phyloP scores from a whole-genome alignment of 2,888 invertebrate species.

The Charanyca ferruginea region DNA sequence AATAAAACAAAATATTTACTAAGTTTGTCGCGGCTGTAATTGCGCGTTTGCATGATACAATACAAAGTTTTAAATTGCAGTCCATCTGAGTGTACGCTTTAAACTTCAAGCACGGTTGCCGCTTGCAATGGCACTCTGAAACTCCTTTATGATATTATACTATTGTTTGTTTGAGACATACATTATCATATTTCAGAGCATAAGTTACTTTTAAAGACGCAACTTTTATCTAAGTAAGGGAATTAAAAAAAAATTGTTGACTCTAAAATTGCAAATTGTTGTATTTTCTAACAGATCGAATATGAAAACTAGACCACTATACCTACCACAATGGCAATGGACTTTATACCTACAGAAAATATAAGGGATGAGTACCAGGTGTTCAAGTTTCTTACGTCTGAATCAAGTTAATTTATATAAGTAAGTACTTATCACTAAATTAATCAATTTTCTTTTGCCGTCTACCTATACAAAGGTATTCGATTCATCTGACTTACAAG shows the following conservation, averaged over 20 bases:
- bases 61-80: constrained; percentile 35
- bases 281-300: background rate
- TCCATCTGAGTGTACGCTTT: constrained; percentile 13
- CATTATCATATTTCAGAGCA: background rate
- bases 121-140: constrained; percentile 21
- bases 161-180: constrained; percentile 8
- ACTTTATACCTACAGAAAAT: too few species aligned
- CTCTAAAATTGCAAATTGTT: too few species aligned
- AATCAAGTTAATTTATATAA: too few species aligned
- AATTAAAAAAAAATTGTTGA: too few species aligned
- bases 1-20: constrained; percentile 24
- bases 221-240: background rate
- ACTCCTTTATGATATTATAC: constrained; percentile 25
- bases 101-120: constrained; percentile 16
- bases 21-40: constrained; percentile 1
- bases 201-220: background rate
- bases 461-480: too few species aligned
- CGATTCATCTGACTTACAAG: background rate
- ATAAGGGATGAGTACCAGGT: too few species aligned
- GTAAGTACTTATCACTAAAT: too few species aligned
- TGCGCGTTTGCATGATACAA: constrained; percentile 27
- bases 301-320: too few species aligned
- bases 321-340: too few species aligned
- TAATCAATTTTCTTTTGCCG: too few species aligned
- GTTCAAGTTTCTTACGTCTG: too few species aligned